Evolutionary conservation across 2,888 invertebrate species (phyloP), one percentile per base, ranked within the genome.

Genomic region (Hedychridium roseum): DNA sequence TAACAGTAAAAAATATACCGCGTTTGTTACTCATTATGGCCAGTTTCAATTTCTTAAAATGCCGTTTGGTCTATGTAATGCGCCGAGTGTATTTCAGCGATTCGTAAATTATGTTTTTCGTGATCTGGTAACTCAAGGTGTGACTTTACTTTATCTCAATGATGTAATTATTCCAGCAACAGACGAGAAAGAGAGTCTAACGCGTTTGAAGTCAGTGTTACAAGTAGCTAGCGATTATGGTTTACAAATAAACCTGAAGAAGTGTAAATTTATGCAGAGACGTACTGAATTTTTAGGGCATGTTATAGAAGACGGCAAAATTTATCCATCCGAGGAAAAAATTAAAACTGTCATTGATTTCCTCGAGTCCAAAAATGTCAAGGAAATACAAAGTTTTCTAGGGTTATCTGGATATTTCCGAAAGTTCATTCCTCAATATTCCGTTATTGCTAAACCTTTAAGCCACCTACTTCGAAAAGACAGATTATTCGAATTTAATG

Each of bases 361-460:
- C 21, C 55, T 49, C 2, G 20, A 34, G 7, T 36, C 27, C 1
- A 35, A 15, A 27, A 12, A 5, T 2, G 23, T 40, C 1, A 45
- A 40, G 15, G 32, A 52, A 1, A 7, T 56, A 1, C 47, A 50
- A 31, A 50, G 38, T 16, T 53, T 50, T 7, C 17, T 56, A 0
- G 50, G 53, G 0, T 27, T 50, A 0, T 38, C 49, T 0, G 49
- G 46, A 3, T 49, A 55, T 14, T 55, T 55, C 17, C n/a, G 49
- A 11, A 55, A 55, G 7, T 51, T 41, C 31, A 31, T 51, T 14
- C 15, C 9, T 0, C 4, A 9, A 0, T 53, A 49, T 28, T 34
- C 42, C n/a, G n/a, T n/a, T n/a, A n/a, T n/a, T n/a, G n/a, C n/a
- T n/a, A n/a, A n/a, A n/a, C n/a, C n/a, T n/a, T n/a, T n/a, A n/a